phyloP scores from a whole-genome alignment of 1,140 invertebrate genomes.

The Drosophila ananassae region DNA sequence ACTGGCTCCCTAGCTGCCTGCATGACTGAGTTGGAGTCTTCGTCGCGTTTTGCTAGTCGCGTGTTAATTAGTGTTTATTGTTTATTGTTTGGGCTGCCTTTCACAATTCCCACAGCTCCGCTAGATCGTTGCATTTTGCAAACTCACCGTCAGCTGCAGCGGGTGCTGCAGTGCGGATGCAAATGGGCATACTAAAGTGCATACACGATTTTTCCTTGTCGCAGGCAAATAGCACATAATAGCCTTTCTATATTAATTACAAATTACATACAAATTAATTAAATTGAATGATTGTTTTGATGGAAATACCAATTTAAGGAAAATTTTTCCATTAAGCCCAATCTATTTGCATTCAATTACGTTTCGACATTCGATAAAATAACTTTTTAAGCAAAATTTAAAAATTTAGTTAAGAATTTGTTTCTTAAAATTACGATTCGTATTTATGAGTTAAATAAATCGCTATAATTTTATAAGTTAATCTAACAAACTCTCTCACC shows the following conservation, averaged over 20 bases:
- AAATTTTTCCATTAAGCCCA: too few species aligned
- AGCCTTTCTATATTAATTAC: background rate
- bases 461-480: too few species aligned
- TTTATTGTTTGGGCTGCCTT: slow-evolving; percentile 62
- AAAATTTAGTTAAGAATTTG: too few species aligned
- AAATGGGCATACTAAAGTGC: slow-evolving; percentile 22
- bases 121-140: slow-evolving; percentile 25
- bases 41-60: slow-evolving; percentile 42
- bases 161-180: slow-evolving; percentile 1
- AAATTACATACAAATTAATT: background rate
- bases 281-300: background rate
- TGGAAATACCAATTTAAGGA: background rate
- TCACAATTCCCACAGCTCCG: slow-evolving; percentile 53
- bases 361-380: too few species aligned
- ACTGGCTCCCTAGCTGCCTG: background rate
- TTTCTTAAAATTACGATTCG: too few species aligned
- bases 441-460: too few species aligned
- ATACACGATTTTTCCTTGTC: slow-evolving; percentile 19
- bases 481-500: background rate
- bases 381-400: too few species aligned
- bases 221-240: slow-evolving; percentile 1
- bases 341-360: too few species aligned
- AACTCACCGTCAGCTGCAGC: slow-evolving; percentile 6
- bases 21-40: background rate
- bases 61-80: slow-evolving; percentile 71